Conservation (phyloP, 2,888 invertebrate genomes). For the Caenorhabditis drosophilae region DNA sequence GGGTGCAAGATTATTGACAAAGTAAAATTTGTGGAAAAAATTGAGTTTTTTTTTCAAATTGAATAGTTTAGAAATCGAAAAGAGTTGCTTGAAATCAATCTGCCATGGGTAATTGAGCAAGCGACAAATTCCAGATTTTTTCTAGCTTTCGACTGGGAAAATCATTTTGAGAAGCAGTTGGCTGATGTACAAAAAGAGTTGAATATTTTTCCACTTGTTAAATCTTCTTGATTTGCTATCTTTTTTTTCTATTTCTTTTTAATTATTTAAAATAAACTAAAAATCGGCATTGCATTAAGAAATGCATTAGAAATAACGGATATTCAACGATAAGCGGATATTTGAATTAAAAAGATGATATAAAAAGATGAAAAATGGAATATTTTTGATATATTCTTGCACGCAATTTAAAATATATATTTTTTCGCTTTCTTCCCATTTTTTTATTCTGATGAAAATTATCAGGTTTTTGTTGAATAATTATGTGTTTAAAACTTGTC, state of each 20-base stretch:
- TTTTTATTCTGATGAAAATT: no score
- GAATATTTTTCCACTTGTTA: conserved; percentile 2
- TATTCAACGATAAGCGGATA: no score
- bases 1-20: conserved; percentile 83
- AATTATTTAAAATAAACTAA: background rate
- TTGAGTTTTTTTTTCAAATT: background rate
- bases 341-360: no score
- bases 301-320: no score
- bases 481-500: no score
- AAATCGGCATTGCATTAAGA: no score
- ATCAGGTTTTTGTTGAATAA: no score
- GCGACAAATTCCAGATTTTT: conserved; percentile 56
- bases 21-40: conserved; percentile 70
- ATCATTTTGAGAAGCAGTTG: conserved; percentile 54
- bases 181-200: conserved; percentile 43
- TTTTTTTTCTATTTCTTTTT: background rate
- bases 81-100: conserved; percentile 46
- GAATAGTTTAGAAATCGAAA: conserved; percentile 51
- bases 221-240: background rate
- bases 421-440: no score
- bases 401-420: no score
- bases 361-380: no score
- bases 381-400: no score
- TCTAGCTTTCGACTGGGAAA: conserved; percentile 63
- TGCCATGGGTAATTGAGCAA: conserved; percentile 63